A percentile compares a stretch with the other conserved stretches of the same genome.
Evolutionary conservation across 1,140 invertebrate genomes (phyloP).

Genomic region (Megalopta genalis): DNA sequence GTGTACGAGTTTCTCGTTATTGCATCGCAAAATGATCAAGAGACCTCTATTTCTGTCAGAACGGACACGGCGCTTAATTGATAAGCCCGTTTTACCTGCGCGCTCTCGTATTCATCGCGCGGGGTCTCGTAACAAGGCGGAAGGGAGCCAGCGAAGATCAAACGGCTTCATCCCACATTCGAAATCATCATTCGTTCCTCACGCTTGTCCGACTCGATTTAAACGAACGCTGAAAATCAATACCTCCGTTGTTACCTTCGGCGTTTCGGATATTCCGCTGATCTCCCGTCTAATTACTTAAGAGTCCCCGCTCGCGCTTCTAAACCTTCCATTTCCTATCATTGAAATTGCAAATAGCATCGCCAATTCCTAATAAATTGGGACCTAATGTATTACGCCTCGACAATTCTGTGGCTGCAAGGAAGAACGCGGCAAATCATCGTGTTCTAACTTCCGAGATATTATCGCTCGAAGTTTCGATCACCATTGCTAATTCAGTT

Average conservation of each 20-base stretch:
- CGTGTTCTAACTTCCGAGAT: too few species aligned
- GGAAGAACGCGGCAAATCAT: too few species aligned
- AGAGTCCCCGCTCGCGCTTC: not conserved
- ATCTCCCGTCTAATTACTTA: conserved; percentile 22
- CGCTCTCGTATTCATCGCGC: not conserved
- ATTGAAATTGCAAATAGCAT: too few species aligned
- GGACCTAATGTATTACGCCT: too few species aligned
- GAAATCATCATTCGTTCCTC: conserved; percentile 52
- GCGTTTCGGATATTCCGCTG: conserved; percentile 33
- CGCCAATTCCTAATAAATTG: too few species aligned
- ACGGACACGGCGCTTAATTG: conserved; percentile 13
- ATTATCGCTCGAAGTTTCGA: too few species aligned
- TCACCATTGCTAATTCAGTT: too few species aligned
- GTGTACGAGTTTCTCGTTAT: not conserved
- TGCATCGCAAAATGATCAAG: not conserved
- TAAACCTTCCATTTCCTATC: too few species aligned
- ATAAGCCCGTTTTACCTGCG: conserved; percentile 34
- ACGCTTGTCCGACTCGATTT: conserved; percentile 67
- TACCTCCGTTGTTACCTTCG: conserved; percentile 36
- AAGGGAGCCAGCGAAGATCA: conserved; percentile 46
- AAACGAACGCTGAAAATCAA: conserved; percentile 56
- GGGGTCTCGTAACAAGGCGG: conserved; percentile 39
- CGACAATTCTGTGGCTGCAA: too few species aligned
- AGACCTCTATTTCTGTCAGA: not conserved
- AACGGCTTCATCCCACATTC: conserved; percentile 56